Conservation (phyloP, 2,888 invertebrate genomes). For the Neuroscelio doddi region DNA sequence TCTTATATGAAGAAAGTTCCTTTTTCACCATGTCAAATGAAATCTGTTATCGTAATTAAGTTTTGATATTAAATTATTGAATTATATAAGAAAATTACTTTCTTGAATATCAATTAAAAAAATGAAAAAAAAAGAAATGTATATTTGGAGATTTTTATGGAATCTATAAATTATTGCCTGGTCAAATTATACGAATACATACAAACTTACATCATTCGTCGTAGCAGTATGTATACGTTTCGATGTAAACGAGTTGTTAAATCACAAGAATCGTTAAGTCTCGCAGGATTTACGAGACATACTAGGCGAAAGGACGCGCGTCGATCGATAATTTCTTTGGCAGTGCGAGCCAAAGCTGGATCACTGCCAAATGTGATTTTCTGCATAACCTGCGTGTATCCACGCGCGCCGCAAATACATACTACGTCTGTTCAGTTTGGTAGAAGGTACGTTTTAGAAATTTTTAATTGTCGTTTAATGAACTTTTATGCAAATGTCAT, state of each 20-base stretch:
- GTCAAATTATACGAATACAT: neutral
- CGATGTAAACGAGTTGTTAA: conserved; percentile 26
- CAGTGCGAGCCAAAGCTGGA: conserved; percentile 21
- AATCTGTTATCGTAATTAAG: no score
- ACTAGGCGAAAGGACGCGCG: conserved; percentile 27
- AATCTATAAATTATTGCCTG: neutral
- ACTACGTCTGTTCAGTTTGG: conserved; percentile 6
- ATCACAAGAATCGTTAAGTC: conserved; percentile 34
- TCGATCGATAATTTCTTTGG: conserved; percentile 45
- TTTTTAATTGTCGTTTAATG: no score
- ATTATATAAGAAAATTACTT: no score
- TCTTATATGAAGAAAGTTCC: no score
- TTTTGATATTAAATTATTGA: no score
- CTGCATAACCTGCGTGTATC: conserved; percentile 10
- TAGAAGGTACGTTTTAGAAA: no score
- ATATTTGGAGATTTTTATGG: no score
- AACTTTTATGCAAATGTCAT: no score
- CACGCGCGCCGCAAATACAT: conserved; percentile 1
- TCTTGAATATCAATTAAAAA: no score
- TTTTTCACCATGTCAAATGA: no score
- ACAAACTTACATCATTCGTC: conserved; percentile 14
- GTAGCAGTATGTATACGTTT: conserved; percentile 17
- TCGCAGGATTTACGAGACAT: conserved; percentile 33
- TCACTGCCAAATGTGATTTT: conserved; percentile 33
- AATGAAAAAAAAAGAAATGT: no score